Percentiles rank a stretch among this genome's conserved stretches.
Conservation (phyloP, 1,140 invertebrate genomes). For the Drosophila pandora region DNA sequence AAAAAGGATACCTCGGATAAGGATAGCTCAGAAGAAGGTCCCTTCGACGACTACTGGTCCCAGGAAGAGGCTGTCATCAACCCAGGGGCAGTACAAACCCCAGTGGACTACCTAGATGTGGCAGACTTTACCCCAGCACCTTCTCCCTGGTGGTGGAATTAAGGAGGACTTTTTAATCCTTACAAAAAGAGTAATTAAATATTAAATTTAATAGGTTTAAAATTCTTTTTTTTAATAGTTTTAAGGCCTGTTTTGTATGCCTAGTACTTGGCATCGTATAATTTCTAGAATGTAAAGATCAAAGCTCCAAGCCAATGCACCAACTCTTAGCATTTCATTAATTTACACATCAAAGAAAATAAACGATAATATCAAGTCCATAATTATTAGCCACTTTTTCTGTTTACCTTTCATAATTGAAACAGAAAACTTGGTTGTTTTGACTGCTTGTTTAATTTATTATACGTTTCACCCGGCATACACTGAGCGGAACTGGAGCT, state of each 20-base stretch:
- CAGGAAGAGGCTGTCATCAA: too few relatives aligned
- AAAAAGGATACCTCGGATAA: too few relatives aligned
- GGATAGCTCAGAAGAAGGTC: too few relatives aligned
- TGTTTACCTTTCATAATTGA: neutral
- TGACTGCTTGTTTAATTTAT: neutral
- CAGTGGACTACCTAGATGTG: conserved; percentile 38
- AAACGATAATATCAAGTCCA: neutral
- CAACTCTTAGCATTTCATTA: too few relatives aligned
- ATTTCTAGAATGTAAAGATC: too few relatives aligned
- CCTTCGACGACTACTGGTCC: too few relatives aligned
- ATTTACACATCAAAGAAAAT: neutral
- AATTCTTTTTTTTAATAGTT: too few relatives aligned
- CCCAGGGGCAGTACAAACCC: neutral
- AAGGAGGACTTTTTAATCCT: neutral
- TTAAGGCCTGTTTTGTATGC: too few relatives aligned
- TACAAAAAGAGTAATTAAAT: too few relatives aligned
- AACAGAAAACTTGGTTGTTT: neutral
- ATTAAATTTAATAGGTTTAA: too few relatives aligned
- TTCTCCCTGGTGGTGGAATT: conserved; percentile 40
- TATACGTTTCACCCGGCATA: neutral
- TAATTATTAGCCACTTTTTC: neutral
- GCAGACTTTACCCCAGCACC: conserved; percentile 16
- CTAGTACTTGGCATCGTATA: too few relatives aligned
- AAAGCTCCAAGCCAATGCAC: too few relatives aligned
- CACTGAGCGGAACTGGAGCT: neutral